Percentiles rank a stretch among this genome's conserved stretches.
Conservation (phyloP, 2,888 invertebrate species). For the Clistopyga incitator region DNA sequence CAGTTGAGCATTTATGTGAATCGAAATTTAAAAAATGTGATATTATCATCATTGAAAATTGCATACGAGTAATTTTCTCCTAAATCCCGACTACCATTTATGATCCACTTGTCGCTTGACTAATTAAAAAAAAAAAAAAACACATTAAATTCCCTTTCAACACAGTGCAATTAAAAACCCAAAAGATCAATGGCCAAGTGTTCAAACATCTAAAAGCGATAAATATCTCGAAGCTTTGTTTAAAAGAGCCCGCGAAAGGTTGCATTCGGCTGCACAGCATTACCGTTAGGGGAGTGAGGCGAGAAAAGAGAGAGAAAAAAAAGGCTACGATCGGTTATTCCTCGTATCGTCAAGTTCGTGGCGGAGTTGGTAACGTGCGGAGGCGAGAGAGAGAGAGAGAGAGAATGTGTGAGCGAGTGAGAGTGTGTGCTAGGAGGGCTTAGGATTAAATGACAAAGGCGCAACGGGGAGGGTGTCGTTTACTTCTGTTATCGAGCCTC, state of each 20-base stretch:
- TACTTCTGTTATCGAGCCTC: slow-evolving; percentile 15
- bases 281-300: slow-evolving; percentile 56
- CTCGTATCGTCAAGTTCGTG: slow-evolving; percentile 55
- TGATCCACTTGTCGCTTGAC: background rate
- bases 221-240: slow-evolving; percentile 10
- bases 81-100: background rate
- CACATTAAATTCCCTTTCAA: background rate
- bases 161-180: background rate
- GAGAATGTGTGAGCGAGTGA: background rate
- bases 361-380: slow-evolving; percentile 22
- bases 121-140: background rate
- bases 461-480: slow-evolving; percentile 31
- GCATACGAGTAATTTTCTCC: background rate
- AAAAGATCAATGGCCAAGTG: background rate
- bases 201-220: background rate
- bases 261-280: slow-evolving; percentile 36
- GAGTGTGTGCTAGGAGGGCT: slow-evolving; percentile 14
- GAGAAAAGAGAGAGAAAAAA: slow-evolving; percentile 31
- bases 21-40: background rate
- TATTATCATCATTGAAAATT: no score
- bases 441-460: slow-evolving; percentile 35
- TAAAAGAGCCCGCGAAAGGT: slow-evolving; percentile 51
- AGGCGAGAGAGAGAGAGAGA: slow-evolving; percentile 3
- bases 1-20: background rate
- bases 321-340: slow-evolving; percentile 49